These are phyloP conservation scores for Cecropterus lyciades DNA, from an alignment of 1,140 invertebrate species.

Conservation along the genomic window DNA sequence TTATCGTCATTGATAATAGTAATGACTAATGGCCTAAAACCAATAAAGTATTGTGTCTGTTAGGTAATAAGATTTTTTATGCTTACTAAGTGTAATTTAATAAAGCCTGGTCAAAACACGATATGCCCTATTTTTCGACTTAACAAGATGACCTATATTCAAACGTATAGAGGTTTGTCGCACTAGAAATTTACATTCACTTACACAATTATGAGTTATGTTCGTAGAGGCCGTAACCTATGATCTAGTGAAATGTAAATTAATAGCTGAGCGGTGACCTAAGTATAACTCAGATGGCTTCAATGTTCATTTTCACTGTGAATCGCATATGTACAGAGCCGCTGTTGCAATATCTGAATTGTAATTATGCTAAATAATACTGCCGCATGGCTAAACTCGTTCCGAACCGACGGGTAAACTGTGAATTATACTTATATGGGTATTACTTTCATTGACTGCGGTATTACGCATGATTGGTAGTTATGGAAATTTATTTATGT, in stretches of 20 bases:
- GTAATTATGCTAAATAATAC: slow-evolving; percentile 23
- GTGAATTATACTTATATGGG: neutral
- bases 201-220: no score
- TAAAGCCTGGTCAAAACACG: no score
- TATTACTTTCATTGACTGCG: neutral
- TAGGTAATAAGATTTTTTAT: no score
- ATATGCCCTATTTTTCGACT: no score
- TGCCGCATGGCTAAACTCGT: slow-evolving; percentile 6
- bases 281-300: neutral
- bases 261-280: neutral
- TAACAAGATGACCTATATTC: no score
- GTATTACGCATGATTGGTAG: neutral
- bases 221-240: neutral
- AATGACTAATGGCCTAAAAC: no score
- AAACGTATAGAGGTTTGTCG: no score
- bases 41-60: no score
- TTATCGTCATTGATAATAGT: no score
- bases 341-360: neutral
- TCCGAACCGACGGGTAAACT: neutral
- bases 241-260: neutral
- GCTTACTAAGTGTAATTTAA: no score
- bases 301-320: neutral
- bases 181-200: no score
- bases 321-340: neutral
- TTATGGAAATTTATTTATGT: no score